Percentiles rank a stretch among this genome's conserved stretches.
phyloP scores from a whole-genome alignment of 2,797 vertebrate genomes.

The Scarus forsteni region DNA sequence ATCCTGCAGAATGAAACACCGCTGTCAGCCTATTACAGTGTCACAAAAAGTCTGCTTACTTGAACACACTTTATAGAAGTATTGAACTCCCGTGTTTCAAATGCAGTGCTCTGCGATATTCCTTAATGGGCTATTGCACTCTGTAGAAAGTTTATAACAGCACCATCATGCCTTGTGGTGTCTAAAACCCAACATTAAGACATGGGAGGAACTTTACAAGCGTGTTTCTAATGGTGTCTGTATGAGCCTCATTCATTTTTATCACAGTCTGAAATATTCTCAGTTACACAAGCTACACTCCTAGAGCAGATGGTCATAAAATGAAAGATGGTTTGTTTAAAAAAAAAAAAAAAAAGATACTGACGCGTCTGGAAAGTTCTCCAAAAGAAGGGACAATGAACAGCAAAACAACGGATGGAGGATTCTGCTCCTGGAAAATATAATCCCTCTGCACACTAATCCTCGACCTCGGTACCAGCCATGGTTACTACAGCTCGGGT shows the following conservation, averaged over 20 bases:
- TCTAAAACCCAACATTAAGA: not conserved
- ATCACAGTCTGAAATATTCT: slow-evolving; percentile 11
- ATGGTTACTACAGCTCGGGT: slow-evolving; percentile 26
- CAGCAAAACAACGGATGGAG: slow-evolving; percentile 44
- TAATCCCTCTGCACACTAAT: slow-evolving; percentile 76
- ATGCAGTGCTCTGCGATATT: not conserved
- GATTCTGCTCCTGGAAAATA: slow-evolving; percentile 57
- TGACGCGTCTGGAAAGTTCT: slow-evolving; percentile 16
- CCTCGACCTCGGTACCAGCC: slow-evolving; percentile 53
- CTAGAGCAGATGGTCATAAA: not conserved
- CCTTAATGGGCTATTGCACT: not conserved
- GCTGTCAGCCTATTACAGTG: not conserved
- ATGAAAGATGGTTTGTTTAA: too few species aligned
- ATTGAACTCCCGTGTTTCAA: not conserved
- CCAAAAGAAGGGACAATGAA: not conserved
- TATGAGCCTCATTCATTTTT: slow-evolving; percentile 19
- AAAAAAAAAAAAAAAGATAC: not conserved
- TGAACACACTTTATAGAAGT: not conserved
- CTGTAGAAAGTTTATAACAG: not conserved
- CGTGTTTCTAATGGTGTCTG: not conserved
- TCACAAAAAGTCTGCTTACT: not conserved
- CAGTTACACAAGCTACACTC: not conserved
- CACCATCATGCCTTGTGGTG: not conserved
- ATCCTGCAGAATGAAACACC: not conserved
- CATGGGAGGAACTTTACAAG: not conserved